Evolutionary conservation across 2,113 vertebrate genomes (phyloP), one percentile per base, ranked within the genome.

Genomic region (Axis porcinus): DNA sequence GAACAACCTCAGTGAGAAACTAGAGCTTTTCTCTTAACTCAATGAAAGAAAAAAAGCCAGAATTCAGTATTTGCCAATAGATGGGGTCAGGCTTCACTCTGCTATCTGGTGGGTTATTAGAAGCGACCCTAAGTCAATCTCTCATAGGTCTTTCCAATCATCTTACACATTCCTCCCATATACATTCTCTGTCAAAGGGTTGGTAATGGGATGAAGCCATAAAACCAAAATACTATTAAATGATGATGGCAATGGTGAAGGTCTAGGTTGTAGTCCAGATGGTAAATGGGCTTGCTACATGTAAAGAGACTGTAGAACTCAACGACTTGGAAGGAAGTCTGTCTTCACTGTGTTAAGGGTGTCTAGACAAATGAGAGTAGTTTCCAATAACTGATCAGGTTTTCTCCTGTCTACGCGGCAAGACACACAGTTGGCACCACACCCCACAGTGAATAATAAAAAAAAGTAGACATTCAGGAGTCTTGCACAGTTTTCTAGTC

Each of bases 181-280:
- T 11, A 76, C 7, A 82, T 64, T 84, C 62, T 86, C 76, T 89
- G 58, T 87, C 85, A 94, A 58, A 96, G 74, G 60, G 21, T 1
- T 91, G 60, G 36, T 64, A 76, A 94, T 36, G 8, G 78, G n/a
- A 91, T 83, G 64, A 94, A 54, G n/a, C 43, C 30, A 4, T 84
- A 82, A 93, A 36, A 93, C 23, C 54, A 83, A 96, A 96, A 78
- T 67, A 84, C 84, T 60, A 91, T 70, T 94, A 94, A 92, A 94
- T 17, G 79, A 91, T 27, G 64, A 85, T 33, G 62, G 43, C 6
- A 8, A 23, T 62, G 54, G 57, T 74, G 33, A 96, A 93, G 78
- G 79, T 55, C 45, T n/a, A 58, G 43, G 43, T 76, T 81, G 81
- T 52, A 60, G 95, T 78, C 28, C 94, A 87, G 83, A 94, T 52